phyloP scores from a whole-genome alignment of 2,797 vertebrate species.

The Sus cebifrons region DNA sequence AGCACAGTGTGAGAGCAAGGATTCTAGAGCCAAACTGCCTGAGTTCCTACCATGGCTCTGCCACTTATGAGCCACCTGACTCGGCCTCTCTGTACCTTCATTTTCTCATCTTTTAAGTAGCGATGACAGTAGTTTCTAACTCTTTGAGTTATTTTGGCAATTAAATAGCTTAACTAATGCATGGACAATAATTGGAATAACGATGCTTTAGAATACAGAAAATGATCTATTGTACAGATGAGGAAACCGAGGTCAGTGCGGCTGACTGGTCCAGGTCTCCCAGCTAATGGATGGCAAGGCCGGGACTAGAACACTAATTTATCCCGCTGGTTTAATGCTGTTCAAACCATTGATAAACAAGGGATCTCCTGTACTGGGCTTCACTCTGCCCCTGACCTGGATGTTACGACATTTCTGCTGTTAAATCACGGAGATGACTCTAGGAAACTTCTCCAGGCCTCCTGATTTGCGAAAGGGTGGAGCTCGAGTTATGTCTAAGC shows the following conservation, averaged over 20 bases:
- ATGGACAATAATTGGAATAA: neutral
- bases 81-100: neutral
- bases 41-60: neutral
- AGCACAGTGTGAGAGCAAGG: neutral
- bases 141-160: neutral
- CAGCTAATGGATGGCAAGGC: neutral
- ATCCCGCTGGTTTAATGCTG: neutral
- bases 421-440: neutral
- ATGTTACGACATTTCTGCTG: neutral
- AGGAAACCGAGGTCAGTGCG: neutral
- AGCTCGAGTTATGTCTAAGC: neutral
- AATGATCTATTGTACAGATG: neutral
- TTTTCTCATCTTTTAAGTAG: conserved; percentile 53
- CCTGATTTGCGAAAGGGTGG: neutral
- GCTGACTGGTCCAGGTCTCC: neutral
- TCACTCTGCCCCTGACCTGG: neutral
- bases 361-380: neutral
- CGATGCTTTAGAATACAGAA: neutral
- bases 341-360: neutral
- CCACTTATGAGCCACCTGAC: neutral
- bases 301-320: neutral
- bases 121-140: neutral
- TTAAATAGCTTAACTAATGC: neutral
- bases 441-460: neutral
- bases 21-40: neutral